These are phyloP conservation scores for Cavia porcellus DNA, from an alignment of 2,113 vertebrate genomes.

Conservation along the genomic window DNA sequence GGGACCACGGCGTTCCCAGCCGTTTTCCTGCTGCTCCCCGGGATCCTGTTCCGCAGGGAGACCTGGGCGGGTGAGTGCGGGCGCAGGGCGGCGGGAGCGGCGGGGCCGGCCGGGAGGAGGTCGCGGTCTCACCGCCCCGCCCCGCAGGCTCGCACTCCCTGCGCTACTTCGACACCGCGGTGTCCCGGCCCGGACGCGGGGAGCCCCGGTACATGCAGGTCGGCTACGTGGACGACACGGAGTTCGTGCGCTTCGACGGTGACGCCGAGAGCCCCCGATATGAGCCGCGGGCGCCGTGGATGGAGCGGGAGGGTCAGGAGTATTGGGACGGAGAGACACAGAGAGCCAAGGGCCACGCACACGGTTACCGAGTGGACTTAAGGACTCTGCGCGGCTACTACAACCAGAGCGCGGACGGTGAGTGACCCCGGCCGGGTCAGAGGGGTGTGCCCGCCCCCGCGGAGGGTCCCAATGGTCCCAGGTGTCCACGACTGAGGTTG, in stretches of 20 bases:
- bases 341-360: fast-evolving
- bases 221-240: conserved; percentile 48
- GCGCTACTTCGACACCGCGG: not conserved
- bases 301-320: not conserved
- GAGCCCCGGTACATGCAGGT: not conserved
- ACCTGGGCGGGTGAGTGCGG: not conserved
- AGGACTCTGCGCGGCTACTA: not conserved
- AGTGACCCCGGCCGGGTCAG: not conserved
- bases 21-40: not conserved
- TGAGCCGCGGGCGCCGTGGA: not conserved
- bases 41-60: not conserved
- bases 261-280: fast-evolving
- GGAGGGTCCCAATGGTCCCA: no score
- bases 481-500: no score
- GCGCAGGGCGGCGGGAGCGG: fast-evolving
- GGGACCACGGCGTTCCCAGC: fast-evolving
- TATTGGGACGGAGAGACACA: not conserved
- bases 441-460: no score
- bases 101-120: no score
- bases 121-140: not conserved
- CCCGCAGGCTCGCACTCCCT: conserved; percentile 19
- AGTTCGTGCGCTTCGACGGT: not conserved
- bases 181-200: not conserved
- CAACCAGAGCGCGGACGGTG: conserved; percentile 9
- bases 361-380: not conserved